These are phyloP conservation scores for Uria lomvia DNA, from an alignment of 2,113 vertebrate species.

Conservation along the genomic window DNA sequence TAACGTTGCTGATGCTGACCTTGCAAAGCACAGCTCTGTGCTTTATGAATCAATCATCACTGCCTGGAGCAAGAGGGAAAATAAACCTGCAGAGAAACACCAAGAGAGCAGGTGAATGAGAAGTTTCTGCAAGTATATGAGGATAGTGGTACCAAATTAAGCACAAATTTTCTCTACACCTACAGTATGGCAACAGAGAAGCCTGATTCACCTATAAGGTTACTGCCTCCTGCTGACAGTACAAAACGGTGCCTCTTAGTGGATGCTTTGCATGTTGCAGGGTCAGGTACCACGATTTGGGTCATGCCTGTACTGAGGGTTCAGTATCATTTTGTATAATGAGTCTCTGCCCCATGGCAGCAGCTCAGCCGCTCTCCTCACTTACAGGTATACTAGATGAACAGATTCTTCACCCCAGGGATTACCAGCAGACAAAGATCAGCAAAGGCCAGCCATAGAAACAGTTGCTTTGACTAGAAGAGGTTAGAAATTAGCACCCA, in stretches of 20 bases:
- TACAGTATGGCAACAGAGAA: not conserved
- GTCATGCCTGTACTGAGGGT: not conserved
- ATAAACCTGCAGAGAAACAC: not conserved
- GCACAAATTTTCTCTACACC: not conserved
- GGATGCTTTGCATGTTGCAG: not conserved
- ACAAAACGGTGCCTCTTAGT: fast-evolving
- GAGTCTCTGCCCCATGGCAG: not conserved
- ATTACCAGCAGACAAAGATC: not conserved
- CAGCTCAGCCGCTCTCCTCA: not conserved
- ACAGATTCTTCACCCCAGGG: not conserved
- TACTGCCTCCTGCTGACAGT: not conserved
- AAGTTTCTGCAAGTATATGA: not conserved
- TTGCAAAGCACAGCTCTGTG: not conserved
- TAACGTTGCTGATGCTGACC: not conserved
- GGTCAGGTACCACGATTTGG: fast-evolving
- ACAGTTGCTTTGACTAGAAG: not conserved
- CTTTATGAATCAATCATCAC: not conserved
- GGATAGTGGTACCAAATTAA: not conserved
- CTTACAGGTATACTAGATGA: not conserved
- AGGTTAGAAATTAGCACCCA: not conserved
- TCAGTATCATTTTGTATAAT: not conserved
- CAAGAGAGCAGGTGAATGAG: not conserved
- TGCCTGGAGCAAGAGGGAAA: not conserved
- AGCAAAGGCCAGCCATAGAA: not conserved
- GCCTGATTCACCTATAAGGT: not conserved